Evolutionary conservation across 2,113 vertebrate genomes (phyloP).

Genomic region (Thinocorus orbignyianus): DNA sequence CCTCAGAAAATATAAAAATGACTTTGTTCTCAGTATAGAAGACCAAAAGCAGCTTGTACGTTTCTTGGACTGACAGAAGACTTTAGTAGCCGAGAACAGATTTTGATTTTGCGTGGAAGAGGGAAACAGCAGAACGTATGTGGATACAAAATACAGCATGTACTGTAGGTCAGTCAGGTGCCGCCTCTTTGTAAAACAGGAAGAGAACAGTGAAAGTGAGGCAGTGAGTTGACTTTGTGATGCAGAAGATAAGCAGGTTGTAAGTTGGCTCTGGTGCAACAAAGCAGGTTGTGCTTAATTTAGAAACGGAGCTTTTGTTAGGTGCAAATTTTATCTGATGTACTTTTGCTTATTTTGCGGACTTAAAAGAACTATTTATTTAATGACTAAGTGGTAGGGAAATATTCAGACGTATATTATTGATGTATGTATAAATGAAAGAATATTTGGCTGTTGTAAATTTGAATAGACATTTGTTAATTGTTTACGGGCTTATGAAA

Average conservation of each 20-base stretch:
- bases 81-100: not conserved
- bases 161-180: not conserved
- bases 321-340: not conserved
- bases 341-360: not conserved
- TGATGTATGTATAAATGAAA: not conserved
- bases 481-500: not conserved
- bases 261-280: not conserved
- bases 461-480: not conserved
- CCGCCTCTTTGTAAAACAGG: not conserved
- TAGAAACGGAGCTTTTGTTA: not conserved
- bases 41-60: not conserved
- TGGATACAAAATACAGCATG: not conserved
- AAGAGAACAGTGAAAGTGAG: not conserved
- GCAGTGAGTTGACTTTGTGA: not conserved
- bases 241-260: not conserved
- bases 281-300: not conserved
- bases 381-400: not conserved
- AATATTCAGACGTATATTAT: not conserved
- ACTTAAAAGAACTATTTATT: not conserved
- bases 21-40: not conserved
- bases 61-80: not conserved
- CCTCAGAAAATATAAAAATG: not conserved
- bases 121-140: not conserved
- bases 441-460: not conserved
- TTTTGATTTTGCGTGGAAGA: not conserved